Conservation (phyloP, 2,797 vertebrate genomes). For the Chrosomus eos region DNA sequence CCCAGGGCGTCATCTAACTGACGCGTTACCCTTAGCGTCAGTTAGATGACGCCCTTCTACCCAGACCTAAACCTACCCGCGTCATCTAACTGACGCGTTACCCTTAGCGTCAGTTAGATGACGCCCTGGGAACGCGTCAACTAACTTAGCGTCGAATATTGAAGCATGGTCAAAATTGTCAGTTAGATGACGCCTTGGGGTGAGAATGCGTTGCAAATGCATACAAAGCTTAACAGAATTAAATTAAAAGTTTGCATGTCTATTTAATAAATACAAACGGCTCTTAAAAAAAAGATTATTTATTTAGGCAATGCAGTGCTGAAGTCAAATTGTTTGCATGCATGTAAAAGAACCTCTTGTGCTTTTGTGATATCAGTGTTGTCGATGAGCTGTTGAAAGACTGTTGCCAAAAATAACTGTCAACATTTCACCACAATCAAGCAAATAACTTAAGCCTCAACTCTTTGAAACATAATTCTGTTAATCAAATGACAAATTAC, state of each 20-base stretch:
- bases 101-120: no score
- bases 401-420: constrained; percentile 22
- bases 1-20: no score
- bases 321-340: not conserved
- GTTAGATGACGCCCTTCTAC: no score
- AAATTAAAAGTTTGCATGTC: not conserved
- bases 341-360: not conserved
- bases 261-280: not conserved
- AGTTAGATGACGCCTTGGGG: no score
- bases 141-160: no score
- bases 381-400: constrained; percentile 16
- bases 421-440: not conserved
- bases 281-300: not conserved
- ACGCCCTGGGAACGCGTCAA: no score
- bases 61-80: no score
- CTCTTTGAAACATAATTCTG: not conserved
- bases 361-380: constrained; percentile 35
- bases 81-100: no score
- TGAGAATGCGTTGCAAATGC: no score
- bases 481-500: not conserved
- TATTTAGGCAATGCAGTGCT: not conserved
- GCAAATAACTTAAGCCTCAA: not conserved
- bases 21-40: no score
- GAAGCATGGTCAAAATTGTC: no score
- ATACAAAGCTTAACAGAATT: not conserved